Conservation (phyloP, 2,797 vertebrate species). For the Propithecus deckenii region DNA sequence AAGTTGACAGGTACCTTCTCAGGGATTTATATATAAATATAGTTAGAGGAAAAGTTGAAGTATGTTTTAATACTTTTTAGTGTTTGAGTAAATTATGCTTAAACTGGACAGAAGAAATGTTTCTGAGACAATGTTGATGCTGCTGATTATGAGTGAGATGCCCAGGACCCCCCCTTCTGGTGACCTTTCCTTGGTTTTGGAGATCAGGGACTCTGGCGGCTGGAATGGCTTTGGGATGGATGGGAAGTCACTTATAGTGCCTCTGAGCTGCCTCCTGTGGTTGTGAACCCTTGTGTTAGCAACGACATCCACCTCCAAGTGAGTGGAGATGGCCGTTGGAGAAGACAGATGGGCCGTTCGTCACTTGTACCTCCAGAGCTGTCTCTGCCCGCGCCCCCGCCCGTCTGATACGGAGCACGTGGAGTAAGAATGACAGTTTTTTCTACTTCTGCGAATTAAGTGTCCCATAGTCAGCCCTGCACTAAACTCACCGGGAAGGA, state of each 20-base stretch:
- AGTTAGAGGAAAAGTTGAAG: constrained; percentile 53
- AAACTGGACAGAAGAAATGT: constrained; percentile 68
- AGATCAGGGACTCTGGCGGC: accelerated
- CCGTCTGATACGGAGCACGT: accelerated
- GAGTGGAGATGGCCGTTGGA: background rate
- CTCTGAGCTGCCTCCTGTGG: background rate
- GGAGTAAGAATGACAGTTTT: background rate
- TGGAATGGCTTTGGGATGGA: background rate
- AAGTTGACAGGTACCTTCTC: constrained; percentile 79
- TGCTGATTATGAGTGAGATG: background rate
- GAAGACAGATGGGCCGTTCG: accelerated
- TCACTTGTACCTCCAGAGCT: background rate
- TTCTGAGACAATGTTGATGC: background rate
- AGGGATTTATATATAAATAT: constrained; percentile 75
- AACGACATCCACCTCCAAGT: background rate
- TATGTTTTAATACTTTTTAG: constrained; percentile 70
- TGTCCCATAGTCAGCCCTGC: accelerated
- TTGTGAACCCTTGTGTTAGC: background rate
- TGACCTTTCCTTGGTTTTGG: background rate
- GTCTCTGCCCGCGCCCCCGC: accelerated
- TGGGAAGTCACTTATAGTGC: background rate
- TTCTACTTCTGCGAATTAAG: background rate
- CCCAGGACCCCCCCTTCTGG: background rate
- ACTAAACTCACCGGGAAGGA: accelerated
- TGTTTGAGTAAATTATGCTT: constrained; percentile 29